Evolutionary conservation across 2,113 vertebrate genomes (phyloP), one percentile per base, ranked within the genome.

Genomic region (Columba janthina): DNA sequence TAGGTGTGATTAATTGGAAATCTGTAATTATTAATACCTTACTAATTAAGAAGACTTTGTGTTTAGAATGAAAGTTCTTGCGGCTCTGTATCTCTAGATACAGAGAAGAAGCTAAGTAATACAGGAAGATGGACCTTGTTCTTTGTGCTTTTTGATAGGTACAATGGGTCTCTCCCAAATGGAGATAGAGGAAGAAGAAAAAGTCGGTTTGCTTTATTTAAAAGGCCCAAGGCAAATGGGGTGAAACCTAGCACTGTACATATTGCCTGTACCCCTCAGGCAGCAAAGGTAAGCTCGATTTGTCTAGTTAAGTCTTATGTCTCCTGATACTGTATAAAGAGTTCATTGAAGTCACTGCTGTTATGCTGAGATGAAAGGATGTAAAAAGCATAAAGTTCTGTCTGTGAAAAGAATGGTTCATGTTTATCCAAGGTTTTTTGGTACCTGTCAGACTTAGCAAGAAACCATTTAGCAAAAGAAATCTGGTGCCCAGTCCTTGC

Each of bases 201-300:
- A 98, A 99, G 99, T 98, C 99, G 99, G 9, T 99, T 99, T 98
- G 99, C 98, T 95, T 98, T 99, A 96, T 99, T 98, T 96, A 99
- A 99, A 98, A 99, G 99, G 90, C 98, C 99, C 87, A 99, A 99
- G 97, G 98, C 99, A 94, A 99, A 99, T 78, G 99, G 99, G 95
- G 99, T 99, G 97, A 99, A 99, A 97, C 99, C 99, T 71, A 99
- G 99, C 98, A 99, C 99, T 87, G 99, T 99, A 92, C 99, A 99
- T 85, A 98, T 99, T 95, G 98, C 99, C 97, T 99, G 99, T 96
- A 99, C 99, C 61, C 99, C 99, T 85, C 99, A 99, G 97, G 99
- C 99, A 98, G 99, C 99, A 97, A 99, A 99, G 99, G 99, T 99
- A 98, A 98, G 78, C 61, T 94, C 14, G 6, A 9, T n/a, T 64